Evolutionary conservation across 2,113 vertebrate genomes (phyloP).

Genomic region (Recurvirostra avosetta): DNA sequence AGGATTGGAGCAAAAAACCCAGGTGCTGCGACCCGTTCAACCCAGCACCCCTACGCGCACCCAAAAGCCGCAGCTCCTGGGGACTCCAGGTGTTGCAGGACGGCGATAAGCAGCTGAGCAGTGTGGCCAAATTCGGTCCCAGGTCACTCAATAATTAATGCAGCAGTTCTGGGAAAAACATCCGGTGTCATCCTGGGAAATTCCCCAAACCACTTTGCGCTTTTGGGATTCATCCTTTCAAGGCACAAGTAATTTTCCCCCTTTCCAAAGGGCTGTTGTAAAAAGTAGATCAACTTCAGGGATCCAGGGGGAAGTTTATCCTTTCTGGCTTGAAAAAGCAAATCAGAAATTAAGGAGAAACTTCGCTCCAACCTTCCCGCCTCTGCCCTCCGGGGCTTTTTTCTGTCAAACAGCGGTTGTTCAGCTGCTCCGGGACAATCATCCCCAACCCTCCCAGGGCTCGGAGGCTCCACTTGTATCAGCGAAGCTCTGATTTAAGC

Average conservation of each 20-base stretch:
- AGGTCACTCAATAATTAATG: accelerated
- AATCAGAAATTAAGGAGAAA: neutral
- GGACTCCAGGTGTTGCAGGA: neutral
- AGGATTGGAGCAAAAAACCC: neutral
- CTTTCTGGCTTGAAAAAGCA: neutral
- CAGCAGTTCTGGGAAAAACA: neutral
- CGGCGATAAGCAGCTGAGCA: accelerated
- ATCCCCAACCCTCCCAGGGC: neutral
- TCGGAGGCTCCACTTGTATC: neutral
- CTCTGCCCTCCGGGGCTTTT: neutral
- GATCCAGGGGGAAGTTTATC: neutral
- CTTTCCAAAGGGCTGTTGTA: neutral
- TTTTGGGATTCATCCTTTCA: neutral
- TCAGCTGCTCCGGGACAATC: neutral
- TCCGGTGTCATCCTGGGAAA: neutral
- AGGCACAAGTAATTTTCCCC: neutral
- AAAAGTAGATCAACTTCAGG: neutral
- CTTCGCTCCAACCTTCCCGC: neutral
- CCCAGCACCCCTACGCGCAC: accelerated
- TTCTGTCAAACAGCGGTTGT: neutral
- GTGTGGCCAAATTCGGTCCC: neutral
- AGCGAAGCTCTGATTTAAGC: neutral
- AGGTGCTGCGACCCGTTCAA: accelerated
- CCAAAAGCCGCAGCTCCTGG: accelerated
- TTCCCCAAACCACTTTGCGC: accelerated